A percentile compares a stretch with the other conserved stretches of the same genome.
Evolutionary conservation across 2,888 invertebrate genomes (phyloP).

Genomic region (Tanypteryx hageni): DNA sequence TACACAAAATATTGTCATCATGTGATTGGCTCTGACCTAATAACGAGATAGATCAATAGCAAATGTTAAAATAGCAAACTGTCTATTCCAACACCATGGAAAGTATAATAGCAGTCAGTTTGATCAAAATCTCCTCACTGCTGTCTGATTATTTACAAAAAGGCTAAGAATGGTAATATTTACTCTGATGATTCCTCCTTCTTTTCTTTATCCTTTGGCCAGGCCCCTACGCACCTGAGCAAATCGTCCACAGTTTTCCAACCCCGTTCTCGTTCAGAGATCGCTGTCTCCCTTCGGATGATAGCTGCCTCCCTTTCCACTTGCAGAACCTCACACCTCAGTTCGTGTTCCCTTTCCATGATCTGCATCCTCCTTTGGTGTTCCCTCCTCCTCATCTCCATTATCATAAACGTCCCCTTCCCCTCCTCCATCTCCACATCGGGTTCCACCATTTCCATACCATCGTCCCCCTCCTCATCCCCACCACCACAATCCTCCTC

Average conservation of each 20-base stretch:
- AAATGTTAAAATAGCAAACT: not conserved
- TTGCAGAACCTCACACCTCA: slow-evolving; percentile 71
- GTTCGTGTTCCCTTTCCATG: slow-evolving; percentile 70
- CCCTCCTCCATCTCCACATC: slow-evolving; percentile 57
- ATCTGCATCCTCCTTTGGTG: slow-evolving; percentile 54
- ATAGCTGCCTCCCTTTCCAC: slow-evolving; percentile 72
- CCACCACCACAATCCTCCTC: slow-evolving; percentile 66
- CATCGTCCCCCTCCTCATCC: slow-evolving; percentile 66
- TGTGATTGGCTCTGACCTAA: not conserved
- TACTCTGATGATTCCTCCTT: slow-evolving; percentile 40
- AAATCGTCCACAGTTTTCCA: slow-evolving; percentile 55
- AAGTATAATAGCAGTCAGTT: not conserved
- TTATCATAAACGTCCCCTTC: slow-evolving; percentile 55
- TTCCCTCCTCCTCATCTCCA: slow-evolving; percentile 64
- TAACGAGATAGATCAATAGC: not conserved
- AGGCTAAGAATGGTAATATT: not conserved
- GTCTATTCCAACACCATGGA: not conserved
- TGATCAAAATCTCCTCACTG: not conserved
- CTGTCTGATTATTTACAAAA: not conserved
- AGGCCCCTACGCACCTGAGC: slow-evolving; percentile 54
- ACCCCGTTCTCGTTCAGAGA: slow-evolving; percentile 49
- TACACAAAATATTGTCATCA: slow-evolving; percentile 48
- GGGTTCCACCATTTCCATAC: slow-evolving; percentile 44
- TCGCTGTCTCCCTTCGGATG: slow-evolving; percentile 70
- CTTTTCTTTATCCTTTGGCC: slow-evolving; percentile 38